phyloP scores from a whole-genome alignment of 2,797 vertebrate genomes.

The Alfaro cultratus region DNA sequence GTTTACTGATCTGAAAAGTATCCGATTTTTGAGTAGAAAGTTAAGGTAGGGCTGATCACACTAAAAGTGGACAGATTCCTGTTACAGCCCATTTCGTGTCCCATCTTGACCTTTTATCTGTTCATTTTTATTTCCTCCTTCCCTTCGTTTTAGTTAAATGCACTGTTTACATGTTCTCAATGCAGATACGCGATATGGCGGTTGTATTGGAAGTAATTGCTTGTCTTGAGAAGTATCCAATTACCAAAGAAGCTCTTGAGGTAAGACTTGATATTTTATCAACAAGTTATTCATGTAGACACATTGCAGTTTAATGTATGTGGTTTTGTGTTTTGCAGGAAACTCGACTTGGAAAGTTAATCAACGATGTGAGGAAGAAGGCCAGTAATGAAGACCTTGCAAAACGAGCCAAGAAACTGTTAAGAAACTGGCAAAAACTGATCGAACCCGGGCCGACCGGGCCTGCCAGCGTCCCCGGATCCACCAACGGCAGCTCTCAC shows the following conservation, averaged over 20 bases:
- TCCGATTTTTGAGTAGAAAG: background rate
- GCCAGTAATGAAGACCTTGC: constrained; percentile 98
- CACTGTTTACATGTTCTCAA: constrained; percentile 20
- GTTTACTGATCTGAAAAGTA: background rate
- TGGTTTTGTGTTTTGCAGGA: constrained; percentile 77
- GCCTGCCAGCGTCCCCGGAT: constrained; percentile 78
- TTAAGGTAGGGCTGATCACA: background rate
- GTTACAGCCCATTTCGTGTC: background rate
- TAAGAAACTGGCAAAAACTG: constrained; percentile 96
- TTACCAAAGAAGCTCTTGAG: constrained; percentile 99
- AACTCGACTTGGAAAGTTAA: constrained; percentile 95
- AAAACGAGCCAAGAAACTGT: constrained; percentile 96
- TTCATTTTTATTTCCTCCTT: background rate
- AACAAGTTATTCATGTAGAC: background rate
- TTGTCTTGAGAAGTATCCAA: constrained; percentile 96
- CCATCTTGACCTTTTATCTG: background rate
- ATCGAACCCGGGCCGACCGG: constrained; percentile 91
- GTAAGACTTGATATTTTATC: constrained; percentile 66
- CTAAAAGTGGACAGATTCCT: background rate
- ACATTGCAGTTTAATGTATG: background rate
- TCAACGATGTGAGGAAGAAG: constrained; percentile 98
- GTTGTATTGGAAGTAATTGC: constrained; percentile 97
- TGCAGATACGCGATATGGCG: constrained; percentile 98
- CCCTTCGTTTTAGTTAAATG: background rate
- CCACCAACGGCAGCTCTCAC: constrained; percentile 92